These are phyloP conservation scores for Platyrinchus mystaceus DNA, from an alignment of 2,797 vertebrate species.

Conservation along the genomic window DNA sequence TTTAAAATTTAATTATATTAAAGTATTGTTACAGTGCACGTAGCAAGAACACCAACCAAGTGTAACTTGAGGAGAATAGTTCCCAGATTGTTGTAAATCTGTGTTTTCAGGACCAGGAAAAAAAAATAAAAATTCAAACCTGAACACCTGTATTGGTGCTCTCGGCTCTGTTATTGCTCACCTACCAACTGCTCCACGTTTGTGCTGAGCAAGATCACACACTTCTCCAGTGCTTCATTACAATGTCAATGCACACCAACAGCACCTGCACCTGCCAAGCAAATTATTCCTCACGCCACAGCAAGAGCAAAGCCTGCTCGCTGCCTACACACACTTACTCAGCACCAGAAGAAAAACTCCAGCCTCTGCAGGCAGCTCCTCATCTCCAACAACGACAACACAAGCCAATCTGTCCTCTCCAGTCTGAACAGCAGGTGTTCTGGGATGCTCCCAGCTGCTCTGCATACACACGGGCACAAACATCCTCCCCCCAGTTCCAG, in stretches of 20 bases:
- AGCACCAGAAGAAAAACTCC: neutral
- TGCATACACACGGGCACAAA: neutral
- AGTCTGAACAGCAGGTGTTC: neutral
- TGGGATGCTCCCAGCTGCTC: neutral
- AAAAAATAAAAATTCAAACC: neutral
- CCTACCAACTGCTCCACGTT: neutral
- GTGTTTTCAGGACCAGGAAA: neutral
- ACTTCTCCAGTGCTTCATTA: neutral
- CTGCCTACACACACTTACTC: neutral
- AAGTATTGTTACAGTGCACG: constrained; percentile 74
- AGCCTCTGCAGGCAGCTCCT: neutral
- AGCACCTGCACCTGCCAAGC: neutral
- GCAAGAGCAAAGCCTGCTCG: neutral
- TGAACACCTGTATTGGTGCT: neutral
- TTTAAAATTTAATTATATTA: constrained; percentile 91
- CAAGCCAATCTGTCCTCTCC: neutral
- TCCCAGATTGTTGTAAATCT: constrained; percentile 17
- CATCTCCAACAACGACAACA: neutral
- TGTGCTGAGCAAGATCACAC: neutral
- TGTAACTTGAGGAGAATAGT: constrained; percentile 61
- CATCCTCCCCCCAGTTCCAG: neutral
- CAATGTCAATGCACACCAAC: neutral
- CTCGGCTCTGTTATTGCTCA: neutral
- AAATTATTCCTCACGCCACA: neutral
- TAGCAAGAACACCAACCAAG: constrained; percentile 67